These are phyloP conservation scores for Miltochrista miniata DNA, from an alignment of 2,888 invertebrate genomes.

Conservation along the genomic window DNA sequence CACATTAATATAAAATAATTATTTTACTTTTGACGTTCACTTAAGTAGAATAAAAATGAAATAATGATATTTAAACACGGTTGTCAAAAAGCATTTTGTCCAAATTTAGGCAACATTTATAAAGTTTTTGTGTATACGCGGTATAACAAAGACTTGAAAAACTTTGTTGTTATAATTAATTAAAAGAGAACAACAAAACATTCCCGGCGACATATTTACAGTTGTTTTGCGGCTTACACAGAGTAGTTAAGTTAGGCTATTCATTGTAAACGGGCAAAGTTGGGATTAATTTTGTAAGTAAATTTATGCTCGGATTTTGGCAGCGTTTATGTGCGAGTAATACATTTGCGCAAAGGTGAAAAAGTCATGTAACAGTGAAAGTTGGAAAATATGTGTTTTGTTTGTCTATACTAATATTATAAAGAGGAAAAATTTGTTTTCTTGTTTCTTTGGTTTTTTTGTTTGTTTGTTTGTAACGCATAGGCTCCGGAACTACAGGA, in stretches of 20 bases:
- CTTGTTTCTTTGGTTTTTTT: too few relatives aligned
- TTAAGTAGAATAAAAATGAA: too few relatives aligned
- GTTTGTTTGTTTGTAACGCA: too few relatives aligned
- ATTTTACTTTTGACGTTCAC: too few relatives aligned
- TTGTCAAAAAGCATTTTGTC: too few relatives aligned
- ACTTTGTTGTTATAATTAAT: slow-evolving; percentile 70
- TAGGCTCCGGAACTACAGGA: too few relatives aligned
- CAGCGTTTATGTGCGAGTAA: slow-evolving; percentile 17
- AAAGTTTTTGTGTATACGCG: background rate
- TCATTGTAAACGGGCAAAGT: slow-evolving; percentile 32
- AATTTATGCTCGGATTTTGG: slow-evolving; percentile 17
- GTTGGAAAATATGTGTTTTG: background rate
- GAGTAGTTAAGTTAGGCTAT: slow-evolving; percentile 27
- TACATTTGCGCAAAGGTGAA: slow-evolving; percentile 14
- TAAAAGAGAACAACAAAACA: slow-evolving; percentile 42
- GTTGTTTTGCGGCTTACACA: slow-evolving; percentile 32
- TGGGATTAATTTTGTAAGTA: slow-evolving; percentile 30
- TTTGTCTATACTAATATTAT: background rate
- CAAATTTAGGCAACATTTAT: too few relatives aligned
- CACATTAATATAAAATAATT: too few relatives aligned
- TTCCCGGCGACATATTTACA: slow-evolving; percentile 40
- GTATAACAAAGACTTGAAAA: slow-evolving; percentile 39
- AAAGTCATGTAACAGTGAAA: slow-evolving; percentile 6
- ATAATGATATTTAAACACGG: too few relatives aligned
- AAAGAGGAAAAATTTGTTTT: too few relatives aligned